Evolutionary conservation across 2,888 invertebrate genomes (phyloP).

Genomic region (Caenorhabditis sp.): DNA sequence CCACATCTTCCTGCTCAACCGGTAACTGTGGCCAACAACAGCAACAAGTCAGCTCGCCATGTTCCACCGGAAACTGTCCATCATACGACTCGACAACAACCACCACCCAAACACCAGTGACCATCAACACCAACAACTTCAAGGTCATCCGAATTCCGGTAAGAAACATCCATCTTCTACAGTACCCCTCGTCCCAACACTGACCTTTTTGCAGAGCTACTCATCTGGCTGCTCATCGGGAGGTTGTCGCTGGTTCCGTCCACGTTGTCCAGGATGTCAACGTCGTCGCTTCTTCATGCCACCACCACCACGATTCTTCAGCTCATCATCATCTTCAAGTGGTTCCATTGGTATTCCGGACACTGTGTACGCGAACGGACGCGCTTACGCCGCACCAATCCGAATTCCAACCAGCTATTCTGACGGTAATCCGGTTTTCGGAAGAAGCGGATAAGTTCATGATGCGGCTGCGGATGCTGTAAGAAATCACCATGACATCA

Average conservation of each 20-base stretch:
- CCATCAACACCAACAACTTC: neutral
- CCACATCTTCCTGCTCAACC: slow-evolving; percentile 20
- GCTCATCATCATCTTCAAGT: neutral
- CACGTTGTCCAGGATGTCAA: slow-evolving; percentile 18
- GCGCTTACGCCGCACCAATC: slow-evolving; percentile 22
- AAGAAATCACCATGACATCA: slow-evolving; percentile 1
- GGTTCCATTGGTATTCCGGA: slow-evolving; percentile 27
- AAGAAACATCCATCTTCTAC: neutral
- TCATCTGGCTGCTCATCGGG: neutral
- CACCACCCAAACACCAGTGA: neutral
- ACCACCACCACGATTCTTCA: slow-evolving; percentile 28
- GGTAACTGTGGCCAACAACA: slow-evolving; percentile 40
- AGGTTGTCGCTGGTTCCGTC: slow-evolving; percentile 9
- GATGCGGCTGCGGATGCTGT: neutral
- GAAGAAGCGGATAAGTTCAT: slow-evolving; percentile 17
- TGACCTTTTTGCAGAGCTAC: neutral
- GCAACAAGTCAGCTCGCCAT: too few species aligned
- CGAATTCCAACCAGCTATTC: slow-evolving; percentile 32
- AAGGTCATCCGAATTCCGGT: neutral
- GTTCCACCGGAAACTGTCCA: slow-evolving; percentile 28
- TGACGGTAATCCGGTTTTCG: slow-evolving; percentile 38
- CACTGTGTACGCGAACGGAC: slow-evolving; percentile 25
- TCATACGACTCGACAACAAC: neutral
- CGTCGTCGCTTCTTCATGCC: slow-evolving; percentile 17
- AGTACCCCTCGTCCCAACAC: too few species aligned